Evolutionary conservation across 2,888 invertebrate species (phyloP).

Genomic region (Crepidodera aurea): DNA sequence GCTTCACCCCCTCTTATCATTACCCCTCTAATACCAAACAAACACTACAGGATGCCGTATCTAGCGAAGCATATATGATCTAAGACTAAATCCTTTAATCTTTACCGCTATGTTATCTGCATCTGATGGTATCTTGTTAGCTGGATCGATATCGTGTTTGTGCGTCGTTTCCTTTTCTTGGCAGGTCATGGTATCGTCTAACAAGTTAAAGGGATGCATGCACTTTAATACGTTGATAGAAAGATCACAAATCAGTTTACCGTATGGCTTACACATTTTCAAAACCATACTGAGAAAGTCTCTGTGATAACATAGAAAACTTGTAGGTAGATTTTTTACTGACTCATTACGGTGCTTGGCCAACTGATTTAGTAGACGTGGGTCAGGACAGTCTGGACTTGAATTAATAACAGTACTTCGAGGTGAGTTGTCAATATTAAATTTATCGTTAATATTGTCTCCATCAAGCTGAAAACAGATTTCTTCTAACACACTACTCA

Average conservation of each 20-base stretch:
- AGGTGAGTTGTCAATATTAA: neutral
- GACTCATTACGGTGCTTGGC: neutral
- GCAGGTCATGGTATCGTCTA: slow-evolving; percentile 14
- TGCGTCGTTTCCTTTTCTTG: slow-evolving; percentile 32
- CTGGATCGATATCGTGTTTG: slow-evolving; percentile 39
- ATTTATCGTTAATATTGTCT: slow-evolving; percentile 11
- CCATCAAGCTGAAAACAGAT: slow-evolving; percentile 34
- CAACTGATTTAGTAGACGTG: neutral
- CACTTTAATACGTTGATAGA: slow-evolving; percentile 39
- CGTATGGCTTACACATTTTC: slow-evolving; percentile 43
- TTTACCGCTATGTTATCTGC: too few species aligned
- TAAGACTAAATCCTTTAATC: too few species aligned
- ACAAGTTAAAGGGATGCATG: slow-evolving; percentile 31
- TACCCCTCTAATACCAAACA: too few species aligned
- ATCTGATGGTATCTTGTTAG: too few species aligned
- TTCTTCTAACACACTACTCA: slow-evolving; percentile 46
- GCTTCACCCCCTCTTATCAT: too few species aligned
- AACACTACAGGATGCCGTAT: too few species aligned
- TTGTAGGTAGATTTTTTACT: neutral
- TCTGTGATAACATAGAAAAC: slow-evolving; percentile 35
- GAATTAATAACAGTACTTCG: neutral
- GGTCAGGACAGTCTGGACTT: slow-evolving; percentile 6
- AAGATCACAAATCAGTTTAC: slow-evolving; percentile 37
- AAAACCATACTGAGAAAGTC: slow-evolving; percentile 41
- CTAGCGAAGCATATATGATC: too few species aligned